phyloP scores from a whole-genome alignment of 2,797 vertebrate species.

The Chelon auratus region DNA sequence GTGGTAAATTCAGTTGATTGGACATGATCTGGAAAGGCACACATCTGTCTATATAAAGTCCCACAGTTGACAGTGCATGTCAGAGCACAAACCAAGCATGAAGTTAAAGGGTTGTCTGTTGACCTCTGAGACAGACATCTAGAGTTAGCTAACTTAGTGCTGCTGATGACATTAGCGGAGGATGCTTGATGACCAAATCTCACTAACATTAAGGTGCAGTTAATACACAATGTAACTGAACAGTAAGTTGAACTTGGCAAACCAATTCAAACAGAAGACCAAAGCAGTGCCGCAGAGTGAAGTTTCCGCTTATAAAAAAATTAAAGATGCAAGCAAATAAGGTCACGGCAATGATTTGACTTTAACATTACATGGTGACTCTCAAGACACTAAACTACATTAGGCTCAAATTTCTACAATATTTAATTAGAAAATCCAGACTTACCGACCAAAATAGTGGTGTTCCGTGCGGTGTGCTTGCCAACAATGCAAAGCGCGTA shows the following conservation, averaged over 20 bases:
- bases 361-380: background rate
- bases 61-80: no score
- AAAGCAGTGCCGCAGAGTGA: background rate
- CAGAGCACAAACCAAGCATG: no score
- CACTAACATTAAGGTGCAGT: background rate
- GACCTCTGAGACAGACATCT: no score
- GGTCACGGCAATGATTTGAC: background rate
- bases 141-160: background rate
- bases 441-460: background rate
- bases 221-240: background rate
- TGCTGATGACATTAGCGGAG: background rate
- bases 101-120: no score
- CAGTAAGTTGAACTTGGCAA: background rate
- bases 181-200: background rate
- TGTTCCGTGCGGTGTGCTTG: background rate
- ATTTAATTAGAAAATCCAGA: background rate
- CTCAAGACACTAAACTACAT: constrained; percentile 9
- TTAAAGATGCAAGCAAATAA: background rate
- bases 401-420: background rate
- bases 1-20: no score
- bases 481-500: background rate
- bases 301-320: background rate
- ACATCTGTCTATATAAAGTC: no score
- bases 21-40: no score
- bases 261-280: background rate